phyloP scores from a whole-genome alignment of 2,888 invertebrate genomes.

The Brachylomia viminalis region DNA sequence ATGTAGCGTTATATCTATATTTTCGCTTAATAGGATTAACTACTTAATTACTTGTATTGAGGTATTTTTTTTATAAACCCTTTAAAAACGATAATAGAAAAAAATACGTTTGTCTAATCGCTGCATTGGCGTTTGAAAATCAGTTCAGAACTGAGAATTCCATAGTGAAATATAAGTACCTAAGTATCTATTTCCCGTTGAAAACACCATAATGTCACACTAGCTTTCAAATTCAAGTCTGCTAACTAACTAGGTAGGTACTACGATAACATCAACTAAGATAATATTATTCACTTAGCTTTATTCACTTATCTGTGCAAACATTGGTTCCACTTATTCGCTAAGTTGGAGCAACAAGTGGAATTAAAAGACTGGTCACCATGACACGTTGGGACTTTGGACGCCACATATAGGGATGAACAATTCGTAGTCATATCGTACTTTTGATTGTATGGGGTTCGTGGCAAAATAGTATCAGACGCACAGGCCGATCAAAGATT shows the following conservation, averaged over 20 bases:
- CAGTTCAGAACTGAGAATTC: too few relatives aligned
- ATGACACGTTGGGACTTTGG: conserved; percentile 39
- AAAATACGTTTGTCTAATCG: neutral
- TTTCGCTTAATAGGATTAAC: neutral
- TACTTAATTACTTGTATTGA: neutral
- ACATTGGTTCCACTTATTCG: conserved; percentile 36
- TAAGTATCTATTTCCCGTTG: neutral
- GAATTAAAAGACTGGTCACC: conserved; percentile 52
- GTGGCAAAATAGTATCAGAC: neutral
- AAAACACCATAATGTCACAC: neutral
- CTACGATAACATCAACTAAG: neutral
- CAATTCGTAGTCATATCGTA: neutral
- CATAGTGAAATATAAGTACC: neutral
- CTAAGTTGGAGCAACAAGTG: conserved; percentile 55
- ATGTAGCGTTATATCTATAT: neutral
- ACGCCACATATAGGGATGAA: neutral
- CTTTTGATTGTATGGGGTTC: neutral
- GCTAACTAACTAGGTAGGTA: neutral
- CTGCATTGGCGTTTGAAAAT: neutral
- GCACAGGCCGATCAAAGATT: neutral
- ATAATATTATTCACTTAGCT: conserved; percentile 21
- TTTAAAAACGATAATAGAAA: neutral
- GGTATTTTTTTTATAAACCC: neutral
- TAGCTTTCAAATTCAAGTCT: neutral
- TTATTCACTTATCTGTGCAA: conserved; percentile 46